phyloP scores from a whole-genome alignment of 2,113 vertebrate species.

The Hippopotamus amphibius region DNA sequence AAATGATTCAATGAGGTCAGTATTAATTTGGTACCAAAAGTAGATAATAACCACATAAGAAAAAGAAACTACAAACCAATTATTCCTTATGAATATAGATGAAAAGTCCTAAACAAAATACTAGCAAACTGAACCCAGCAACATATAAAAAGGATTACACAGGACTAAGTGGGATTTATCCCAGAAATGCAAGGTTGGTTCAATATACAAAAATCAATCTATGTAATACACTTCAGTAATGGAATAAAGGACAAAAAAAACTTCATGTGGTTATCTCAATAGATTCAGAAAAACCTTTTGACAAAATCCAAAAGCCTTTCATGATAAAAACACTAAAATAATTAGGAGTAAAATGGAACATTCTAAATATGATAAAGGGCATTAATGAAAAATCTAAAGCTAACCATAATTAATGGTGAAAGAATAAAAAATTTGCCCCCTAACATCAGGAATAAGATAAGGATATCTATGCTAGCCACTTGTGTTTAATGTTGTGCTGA shows the following conservation, averaged over 20 bases:
- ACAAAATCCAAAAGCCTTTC: not conserved
- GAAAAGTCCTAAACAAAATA: too few relatives aligned
- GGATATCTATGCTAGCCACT: not conserved
- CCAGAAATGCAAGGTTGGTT: too few relatives aligned
- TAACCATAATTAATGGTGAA: not conserved
- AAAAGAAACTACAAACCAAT: not conserved
- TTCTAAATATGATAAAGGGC: not conserved
- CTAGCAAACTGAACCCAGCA: too few relatives aligned
- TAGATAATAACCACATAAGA: not conserved
- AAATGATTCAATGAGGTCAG: not conserved
- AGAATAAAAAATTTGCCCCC: not conserved
- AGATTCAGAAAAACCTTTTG: not conserved
- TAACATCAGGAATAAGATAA: not conserved
- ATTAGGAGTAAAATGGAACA: not conserved
- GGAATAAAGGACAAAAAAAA: not conserved
- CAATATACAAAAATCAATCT: not conserved
- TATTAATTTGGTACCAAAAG: not conserved
- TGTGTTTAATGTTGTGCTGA: not conserved
- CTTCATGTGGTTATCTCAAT: not conserved
- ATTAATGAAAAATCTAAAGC: not conserved
- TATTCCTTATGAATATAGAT: too few relatives aligned
- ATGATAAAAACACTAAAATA: not conserved
- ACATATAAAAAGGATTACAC: too few relatives aligned
- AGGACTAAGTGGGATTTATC: too few relatives aligned
- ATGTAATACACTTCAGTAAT: not conserved